Conservation (phyloP, 2,888 invertebrate species). For the Pammene aurita region DNA sequence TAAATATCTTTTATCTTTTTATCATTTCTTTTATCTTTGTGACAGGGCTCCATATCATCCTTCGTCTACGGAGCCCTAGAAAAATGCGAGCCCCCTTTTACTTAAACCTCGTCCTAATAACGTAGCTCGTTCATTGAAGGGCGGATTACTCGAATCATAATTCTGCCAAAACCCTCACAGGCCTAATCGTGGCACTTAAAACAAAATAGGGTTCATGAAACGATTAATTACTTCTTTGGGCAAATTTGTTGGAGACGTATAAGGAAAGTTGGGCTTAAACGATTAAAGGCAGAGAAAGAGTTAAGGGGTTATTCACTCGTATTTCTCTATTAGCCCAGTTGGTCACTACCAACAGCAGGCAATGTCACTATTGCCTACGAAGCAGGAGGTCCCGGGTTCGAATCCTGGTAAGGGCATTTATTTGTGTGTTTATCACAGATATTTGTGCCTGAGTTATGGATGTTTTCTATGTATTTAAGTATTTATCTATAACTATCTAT, state of each 20-base stretch:
- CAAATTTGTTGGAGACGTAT: slow-evolving; percentile 17
- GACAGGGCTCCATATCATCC: no score
- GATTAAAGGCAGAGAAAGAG: background rate
- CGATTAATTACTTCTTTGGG: slow-evolving; percentile 27
- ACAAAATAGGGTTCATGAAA: slow-evolving; percentile 34
- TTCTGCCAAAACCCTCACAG: slow-evolving; percentile 12
- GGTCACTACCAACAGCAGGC: no score
- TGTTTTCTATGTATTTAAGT: no score
- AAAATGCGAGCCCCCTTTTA: background rate
- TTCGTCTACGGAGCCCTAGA: background rate
- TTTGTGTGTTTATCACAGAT: no score
- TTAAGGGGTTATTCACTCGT: background rate
- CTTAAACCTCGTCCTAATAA: background rate
- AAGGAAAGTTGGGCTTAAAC: background rate
- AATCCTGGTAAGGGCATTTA: no score
- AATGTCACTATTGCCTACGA: no score
- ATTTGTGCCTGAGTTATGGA: no score
- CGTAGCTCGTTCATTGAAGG: slow-evolving; percentile 1
- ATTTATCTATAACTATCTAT: no score
- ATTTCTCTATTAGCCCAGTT: no score
- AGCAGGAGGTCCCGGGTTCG: no score
- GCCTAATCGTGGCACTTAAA: slow-evolving; percentile 27
- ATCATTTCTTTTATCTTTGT: no score
- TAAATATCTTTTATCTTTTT: no score
- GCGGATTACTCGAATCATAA: slow-evolving; percentile 31